Evolutionary conservation across 1,140 invertebrate species (phyloP).

Genomic region (Muscidifurax raptorellus): DNA sequence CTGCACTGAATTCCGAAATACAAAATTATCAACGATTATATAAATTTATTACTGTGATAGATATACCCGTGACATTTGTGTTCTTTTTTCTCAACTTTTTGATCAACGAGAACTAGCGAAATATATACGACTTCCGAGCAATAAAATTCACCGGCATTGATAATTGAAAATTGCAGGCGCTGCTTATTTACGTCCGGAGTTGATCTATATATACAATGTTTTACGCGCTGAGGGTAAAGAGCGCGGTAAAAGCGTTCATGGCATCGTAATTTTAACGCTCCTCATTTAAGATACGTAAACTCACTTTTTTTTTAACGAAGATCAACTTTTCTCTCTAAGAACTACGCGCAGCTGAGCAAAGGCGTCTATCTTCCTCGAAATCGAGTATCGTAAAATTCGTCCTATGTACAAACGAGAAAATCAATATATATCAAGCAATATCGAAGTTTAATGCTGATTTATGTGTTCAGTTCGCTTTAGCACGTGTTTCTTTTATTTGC

Average conservation of each 20-base stretch:
- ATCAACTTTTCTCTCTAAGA: neutral
- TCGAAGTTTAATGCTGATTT: neutral
- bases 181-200: neutral
- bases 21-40: neutral
- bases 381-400: no score
- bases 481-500: constrained; percentile 8
- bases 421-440: neutral
- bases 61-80: no score
- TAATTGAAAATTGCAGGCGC: constrained; percentile 15
- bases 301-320: neutral
- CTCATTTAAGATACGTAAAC: constrained; percentile 14
- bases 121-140: neutral
- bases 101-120: neutral
- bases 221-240: constrained; percentile 7
- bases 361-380: no score
- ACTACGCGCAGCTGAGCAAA: neutral
- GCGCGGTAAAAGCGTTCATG: constrained; percentile 32
- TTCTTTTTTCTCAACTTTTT: no score
- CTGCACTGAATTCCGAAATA: no score
- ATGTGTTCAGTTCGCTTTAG: neutral
- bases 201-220: neutral
- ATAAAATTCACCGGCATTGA: neutral
- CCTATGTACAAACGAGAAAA: neutral
- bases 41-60: neutral
- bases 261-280: constrained; percentile 24